Base-by-base conservation (phyloP, 2,113 vertebrate species). In the Tichodroma muraria region DNA sequence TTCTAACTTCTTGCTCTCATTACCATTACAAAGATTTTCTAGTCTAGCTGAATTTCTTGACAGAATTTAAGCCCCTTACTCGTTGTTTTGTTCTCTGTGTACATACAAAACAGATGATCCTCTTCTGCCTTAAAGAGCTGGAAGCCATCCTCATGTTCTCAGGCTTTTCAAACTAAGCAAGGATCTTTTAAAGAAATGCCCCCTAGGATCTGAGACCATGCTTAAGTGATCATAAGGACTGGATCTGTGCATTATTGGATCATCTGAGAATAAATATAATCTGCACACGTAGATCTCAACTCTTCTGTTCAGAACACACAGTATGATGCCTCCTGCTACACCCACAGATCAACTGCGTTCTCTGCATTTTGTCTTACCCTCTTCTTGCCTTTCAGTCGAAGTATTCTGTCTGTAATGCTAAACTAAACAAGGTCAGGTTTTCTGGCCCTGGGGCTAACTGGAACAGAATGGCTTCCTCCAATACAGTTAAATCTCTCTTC, bases 371-470 rank as follows among this genome's bases (percentile, higher is more conserved):
- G 37, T 65, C 80, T 88, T 86, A 52, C 25, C 15, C 72, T 85
- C 33, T 42, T 83, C 49, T 56, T 80, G 59, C 56, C 76, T 93
- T 94, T 47, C 42, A 85, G 64, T 78, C 6, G 4, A 93, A 86
- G 60, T 66, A 75, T 56, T 80, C 50, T 90, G 54, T 63, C 82
- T 75, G 63, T 73, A 88, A 75, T 20, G 75, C 56, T 85, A 90
- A 93, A 91, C 90, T 47, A 95, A 94, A 90, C 85, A 88, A 90
- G 72, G 85, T 86, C 90, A 90, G 68, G 52, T 90, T 92, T 92
- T 92, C 85, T 94, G 95, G 27, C 77, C 90, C 85, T 30, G 44
- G 87, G 86, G 95, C 85, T 78, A 94, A 80, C 80, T 94, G 95
- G 94, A 90, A 92, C 52, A 45, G 85, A 86, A 80, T 40, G 56